A percentile compares a stretch with the other conserved stretches of the same genome.
phyloP scores from a whole-genome alignment of 2,113 vertebrate species.

The Heterocephalus glaber region DNA sequence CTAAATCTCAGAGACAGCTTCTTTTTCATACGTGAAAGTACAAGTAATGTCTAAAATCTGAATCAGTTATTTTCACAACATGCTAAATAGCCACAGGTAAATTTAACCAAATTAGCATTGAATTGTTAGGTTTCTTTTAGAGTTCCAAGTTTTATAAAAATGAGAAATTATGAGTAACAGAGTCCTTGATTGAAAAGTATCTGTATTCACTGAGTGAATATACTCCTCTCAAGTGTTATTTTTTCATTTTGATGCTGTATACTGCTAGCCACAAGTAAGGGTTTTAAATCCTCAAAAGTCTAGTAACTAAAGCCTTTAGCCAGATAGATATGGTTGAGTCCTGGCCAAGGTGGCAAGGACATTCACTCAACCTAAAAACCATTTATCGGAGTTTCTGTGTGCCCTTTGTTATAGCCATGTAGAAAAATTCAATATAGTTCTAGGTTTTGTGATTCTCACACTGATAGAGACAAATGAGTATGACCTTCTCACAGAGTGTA shows the following conservation, averaged over 20 bases:
- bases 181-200: neutral
- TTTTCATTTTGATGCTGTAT: neutral
- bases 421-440: neutral
- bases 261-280: neutral
- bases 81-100: neutral
- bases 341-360: neutral
- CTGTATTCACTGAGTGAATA: neutral
- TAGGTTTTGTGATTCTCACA: neutral
- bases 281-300: neutral
- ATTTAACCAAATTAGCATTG: neutral
- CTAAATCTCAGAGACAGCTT: neutral
- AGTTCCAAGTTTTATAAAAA: neutral
- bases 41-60: neutral
- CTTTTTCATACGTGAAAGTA: neutral
- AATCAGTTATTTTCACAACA: neutral
- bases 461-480: neutral
- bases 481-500: neutral
- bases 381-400: neutral
- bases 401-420: neutral
- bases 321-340: neutral
- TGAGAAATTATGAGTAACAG: slow-evolving; percentile 15
- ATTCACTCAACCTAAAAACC: neutral
- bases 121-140: neutral
- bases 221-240: neutral
- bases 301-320: neutral